Conservation (phyloP, 2,888 invertebrate species). For the Drosophila longiperda region DNA sequence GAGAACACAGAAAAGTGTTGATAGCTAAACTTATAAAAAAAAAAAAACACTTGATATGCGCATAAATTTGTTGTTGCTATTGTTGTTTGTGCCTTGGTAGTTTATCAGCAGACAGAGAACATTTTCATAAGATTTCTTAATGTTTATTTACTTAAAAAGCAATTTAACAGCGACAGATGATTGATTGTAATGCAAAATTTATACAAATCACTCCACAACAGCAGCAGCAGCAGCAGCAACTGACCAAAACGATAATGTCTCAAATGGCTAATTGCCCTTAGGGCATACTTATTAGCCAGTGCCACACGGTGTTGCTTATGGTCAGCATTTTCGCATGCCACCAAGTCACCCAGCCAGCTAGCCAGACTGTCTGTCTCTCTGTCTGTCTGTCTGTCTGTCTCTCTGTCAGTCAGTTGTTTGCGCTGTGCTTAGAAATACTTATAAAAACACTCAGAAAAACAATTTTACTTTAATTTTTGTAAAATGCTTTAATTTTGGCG, state of each 20-base stretch:
- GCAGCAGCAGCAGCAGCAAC: conserved; percentile 2
- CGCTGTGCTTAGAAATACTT: conserved; percentile 3
- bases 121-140: conserved; percentile 56
- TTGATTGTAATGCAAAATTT: conserved; percentile 77
- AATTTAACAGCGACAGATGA: conserved; percentile 66
- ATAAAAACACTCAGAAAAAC: not conserved
- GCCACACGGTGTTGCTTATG: not conserved
- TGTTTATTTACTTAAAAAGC: conserved; percentile 73
- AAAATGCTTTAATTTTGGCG: not conserved
- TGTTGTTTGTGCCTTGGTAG: conserved; percentile 1
- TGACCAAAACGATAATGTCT: conserved; percentile 58
- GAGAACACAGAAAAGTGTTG: conserved; percentile 56
- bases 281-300: conserved; percentile 28
- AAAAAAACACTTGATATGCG: conserved; percentile 68
- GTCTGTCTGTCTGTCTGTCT: not conserved
- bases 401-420: conserved; percentile 6
- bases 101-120: conserved; percentile 16
- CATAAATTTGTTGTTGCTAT: conserved; percentile 59
- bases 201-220: conserved; percentile 65
- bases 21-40: conserved; percentile 48
- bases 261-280: conserved; percentile 62
- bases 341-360: not conserved
- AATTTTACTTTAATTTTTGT: not conserved
- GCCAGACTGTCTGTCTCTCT: not conserved
- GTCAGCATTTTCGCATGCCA: conserved; percentile 23